Evolutionary conservation across 2,888 invertebrate genomes (phyloP).

Genomic region (Thyatira batis): DNA sequence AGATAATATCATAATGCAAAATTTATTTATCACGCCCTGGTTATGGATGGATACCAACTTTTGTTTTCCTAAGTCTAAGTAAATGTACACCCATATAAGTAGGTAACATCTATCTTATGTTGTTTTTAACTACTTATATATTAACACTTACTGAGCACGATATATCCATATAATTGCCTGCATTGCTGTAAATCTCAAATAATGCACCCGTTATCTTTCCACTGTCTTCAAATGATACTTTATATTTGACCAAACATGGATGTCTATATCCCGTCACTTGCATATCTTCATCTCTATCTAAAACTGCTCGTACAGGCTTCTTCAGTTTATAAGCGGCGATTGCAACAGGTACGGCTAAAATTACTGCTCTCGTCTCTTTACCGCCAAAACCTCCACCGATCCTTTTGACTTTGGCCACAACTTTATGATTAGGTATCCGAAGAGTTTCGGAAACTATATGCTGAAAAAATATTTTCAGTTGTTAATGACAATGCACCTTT

Average conservation of each 20-base stretch:
- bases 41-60: too few relatives aligned
- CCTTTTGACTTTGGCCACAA: constrained; percentile 88
- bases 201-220: constrained; percentile 86
- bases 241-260: constrained; percentile 89
- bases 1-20: background rate
- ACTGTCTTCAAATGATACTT: constrained; percentile 86
- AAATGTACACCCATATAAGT: too few relatives aligned
- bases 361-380: constrained; percentile 87
- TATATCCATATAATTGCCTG: constrained; percentile 88
- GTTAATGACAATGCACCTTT: too few relatives aligned
- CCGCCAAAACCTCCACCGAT: constrained; percentile 95
- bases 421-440: constrained; percentile 85
- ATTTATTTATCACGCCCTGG: background rate
- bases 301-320: constrained; percentile 87
- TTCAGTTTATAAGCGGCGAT: constrained; percentile 88
- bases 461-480: too few relatives aligned
- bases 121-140: background rate
- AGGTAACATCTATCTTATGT: background rate
- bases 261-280: constrained; percentile 89
- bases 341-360: constrained; percentile 86
- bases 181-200: constrained; percentile 86
- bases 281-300: constrained; percentile 95
- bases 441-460: constrained; percentile 84
- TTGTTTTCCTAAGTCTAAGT: too few relatives aligned
- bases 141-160: constrained; percentile 81